A percentile compares a stretch with the other conserved stretches of the same genome.
Conservation (phyloP, 2,113 vertebrate genomes). For the Oncorhynchus clarkii region DNA sequence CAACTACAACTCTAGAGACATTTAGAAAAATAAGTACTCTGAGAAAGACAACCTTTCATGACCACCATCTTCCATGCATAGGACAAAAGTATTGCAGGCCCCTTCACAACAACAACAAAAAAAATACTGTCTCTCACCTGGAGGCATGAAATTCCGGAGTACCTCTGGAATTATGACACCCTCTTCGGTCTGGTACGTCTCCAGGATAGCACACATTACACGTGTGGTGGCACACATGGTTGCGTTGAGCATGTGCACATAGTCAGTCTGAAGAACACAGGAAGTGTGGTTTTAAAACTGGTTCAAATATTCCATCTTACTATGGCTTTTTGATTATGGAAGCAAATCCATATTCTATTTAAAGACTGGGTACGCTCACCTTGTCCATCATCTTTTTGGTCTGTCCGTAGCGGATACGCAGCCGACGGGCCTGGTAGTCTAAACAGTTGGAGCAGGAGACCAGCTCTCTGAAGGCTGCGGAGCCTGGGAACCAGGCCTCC, state of each 20-base stretch:
- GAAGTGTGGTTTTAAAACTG: not conserved
- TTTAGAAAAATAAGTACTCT: not conserved
- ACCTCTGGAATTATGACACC: conserved; percentile 85
- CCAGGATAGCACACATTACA: conserved; percentile 94
- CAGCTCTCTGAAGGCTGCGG: conserved; percentile 88
- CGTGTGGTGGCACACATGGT: conserved; percentile 98
- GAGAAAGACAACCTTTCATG: not conserved
- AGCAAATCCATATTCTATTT: too few relatives aligned
- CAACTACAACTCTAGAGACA: too few relatives aligned
- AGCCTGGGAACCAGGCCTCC: conserved; percentile 96
- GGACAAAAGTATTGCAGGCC: too few relatives aligned
- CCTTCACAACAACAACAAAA: not conserved
- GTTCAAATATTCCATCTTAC: too few relatives aligned
- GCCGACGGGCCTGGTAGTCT: conserved; percentile 92
- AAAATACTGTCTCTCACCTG: conserved; percentile 68
- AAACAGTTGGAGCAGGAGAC: conserved; percentile 99
- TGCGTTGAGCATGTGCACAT: conserved; percentile 96
- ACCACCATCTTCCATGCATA: too few relatives aligned
- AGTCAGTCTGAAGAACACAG: conserved; percentile 79
- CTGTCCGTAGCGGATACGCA: conserved; percentile 94
- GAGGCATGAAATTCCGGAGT: conserved; percentile 88
- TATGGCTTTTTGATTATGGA: too few relatives aligned
- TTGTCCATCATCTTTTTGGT: conserved; percentile 99
- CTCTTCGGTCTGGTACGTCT: conserved; percentile 91
- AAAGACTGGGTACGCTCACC: conserved; percentile 62